Percentiles rank a stretch among this genome's conserved stretches.
Conservation (phyloP, 2,888 invertebrate species). For the Acanthosoma haemorrhoidale region DNA sequence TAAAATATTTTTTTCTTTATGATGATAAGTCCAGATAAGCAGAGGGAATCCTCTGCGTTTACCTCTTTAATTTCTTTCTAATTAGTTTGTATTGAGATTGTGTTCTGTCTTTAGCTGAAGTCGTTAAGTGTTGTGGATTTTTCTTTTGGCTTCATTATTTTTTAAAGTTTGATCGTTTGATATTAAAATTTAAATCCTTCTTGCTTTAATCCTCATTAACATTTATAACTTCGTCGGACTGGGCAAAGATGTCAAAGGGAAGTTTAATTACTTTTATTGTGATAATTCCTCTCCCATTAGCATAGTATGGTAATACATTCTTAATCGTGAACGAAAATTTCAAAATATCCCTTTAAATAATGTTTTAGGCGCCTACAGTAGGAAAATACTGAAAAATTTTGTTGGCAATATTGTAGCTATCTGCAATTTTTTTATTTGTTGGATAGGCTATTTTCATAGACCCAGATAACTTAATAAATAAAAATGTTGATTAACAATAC, state of each 20-base stretch:
- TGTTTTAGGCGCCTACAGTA: no score
- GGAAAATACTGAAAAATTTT: no score
- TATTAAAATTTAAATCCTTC: slow-evolving; percentile 4
- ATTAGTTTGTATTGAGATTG: neutral
- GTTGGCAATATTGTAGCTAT: no score
- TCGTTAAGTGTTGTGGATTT: neutral
- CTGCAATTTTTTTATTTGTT: no score
- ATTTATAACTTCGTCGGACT: neutral
- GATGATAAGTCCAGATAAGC: no score
- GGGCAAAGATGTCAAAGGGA: neutral
- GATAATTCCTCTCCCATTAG: neutral
- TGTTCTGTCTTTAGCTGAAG: neutral
- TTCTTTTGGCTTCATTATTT: neutral
- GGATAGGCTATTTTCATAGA: no score
- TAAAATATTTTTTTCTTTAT: no score
- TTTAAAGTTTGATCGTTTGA: neutral
- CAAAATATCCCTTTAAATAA: no score
- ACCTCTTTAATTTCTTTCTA: slow-evolving; percentile 7
- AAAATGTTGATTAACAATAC: no score
- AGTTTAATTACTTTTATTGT: neutral
- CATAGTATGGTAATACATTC: neutral
- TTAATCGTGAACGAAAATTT: no score
- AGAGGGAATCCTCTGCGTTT: neutral
- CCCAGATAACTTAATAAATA: no score
- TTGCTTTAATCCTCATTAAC: neutral